Base-by-base conservation (phyloP, 2,113 vertebrate genomes). In the Danionella cerebrum region DNA sequence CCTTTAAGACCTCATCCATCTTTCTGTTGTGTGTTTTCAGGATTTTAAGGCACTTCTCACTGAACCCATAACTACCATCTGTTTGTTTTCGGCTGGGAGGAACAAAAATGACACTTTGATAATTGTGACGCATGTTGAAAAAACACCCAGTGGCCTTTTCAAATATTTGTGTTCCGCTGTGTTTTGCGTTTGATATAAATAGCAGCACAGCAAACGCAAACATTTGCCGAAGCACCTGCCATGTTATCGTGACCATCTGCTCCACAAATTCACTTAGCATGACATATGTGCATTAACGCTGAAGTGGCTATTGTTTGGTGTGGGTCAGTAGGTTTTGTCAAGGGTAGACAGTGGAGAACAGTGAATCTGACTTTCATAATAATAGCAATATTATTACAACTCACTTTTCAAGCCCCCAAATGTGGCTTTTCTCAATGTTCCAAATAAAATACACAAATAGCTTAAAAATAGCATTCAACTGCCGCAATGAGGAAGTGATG, bases 161-260 rank as follows among this genome's bases (percentile, higher is more conserved):
- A 86, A 88, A 88, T 86, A 88, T 86, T 84, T 86, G 83, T 77
- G 70, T n/a, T n/a, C 79, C 74, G 78, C 80, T 79, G 79, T 83
- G 80, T 84, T 88, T 84, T 72, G 71, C 76, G 54, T 42, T n/a
- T 5, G 84, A 83, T 87, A 89, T 84, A 90, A 90, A 90, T 88
- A 89, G 86, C 81, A 84, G 75, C 80, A 78, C 47, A 64, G 79
- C 65, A 68, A 84, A 78, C 5, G 73, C 81, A 90, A 89, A 90
- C 86, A 88, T 88, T 88, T 88, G 86, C 78, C 29, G 79, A 84
- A 83, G 85, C 85, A 85, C 86, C 86, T 88, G 86, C 81, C 82
- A 78, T 76, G 74, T 69, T 76, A 78, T 78, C 55, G 66, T 63
- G 81, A 79, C 86, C 86, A 90, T 90, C 87, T 90, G 87, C 74